Conservation (phyloP, 2,797 vertebrate species). For the Rallus crepitans region DNA sequence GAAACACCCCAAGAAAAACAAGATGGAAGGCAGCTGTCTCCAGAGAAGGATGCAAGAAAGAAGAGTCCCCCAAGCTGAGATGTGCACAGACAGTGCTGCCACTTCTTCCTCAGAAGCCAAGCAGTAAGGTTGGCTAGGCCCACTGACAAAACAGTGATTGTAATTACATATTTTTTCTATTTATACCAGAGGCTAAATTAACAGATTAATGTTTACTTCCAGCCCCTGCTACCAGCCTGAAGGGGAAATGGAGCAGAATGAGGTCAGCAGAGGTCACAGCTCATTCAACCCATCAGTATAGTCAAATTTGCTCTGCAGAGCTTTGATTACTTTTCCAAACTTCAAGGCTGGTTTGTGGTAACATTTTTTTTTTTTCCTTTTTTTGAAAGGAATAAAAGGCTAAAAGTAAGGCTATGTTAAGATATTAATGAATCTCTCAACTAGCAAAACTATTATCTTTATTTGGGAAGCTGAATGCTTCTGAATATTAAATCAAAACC, state of each 20-base stretch:
- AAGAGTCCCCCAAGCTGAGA: not conserved
- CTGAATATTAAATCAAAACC: slow-evolving; percentile 40
- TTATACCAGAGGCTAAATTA: slow-evolving; percentile 40
- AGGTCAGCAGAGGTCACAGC: not conserved
- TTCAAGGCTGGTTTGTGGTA: not conserved
- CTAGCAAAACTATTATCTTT: slow-evolving; percentile 15
- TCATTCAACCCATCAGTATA: slow-evolving; percentile 14
- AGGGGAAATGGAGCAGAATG: slow-evolving; percentile 35
- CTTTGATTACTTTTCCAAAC: slow-evolving; percentile 43
- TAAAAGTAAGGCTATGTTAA: slow-evolving; percentile 6
- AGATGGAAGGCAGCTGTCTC: not conserved
- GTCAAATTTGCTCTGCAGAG: slow-evolving; percentile 35
- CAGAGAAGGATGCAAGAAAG: not conserved
- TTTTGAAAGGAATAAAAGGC: not conserved
- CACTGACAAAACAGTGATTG: not conserved
- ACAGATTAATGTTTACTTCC: slow-evolving; percentile 39
- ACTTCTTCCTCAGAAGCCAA: not conserved
- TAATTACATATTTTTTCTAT: not conserved
- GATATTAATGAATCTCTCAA: slow-evolving; percentile 12
- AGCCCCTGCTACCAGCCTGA: slow-evolving; percentile 13
- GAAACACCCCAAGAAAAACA: not conserved
- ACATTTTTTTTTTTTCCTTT: not conserved
- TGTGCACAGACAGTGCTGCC: not conserved
- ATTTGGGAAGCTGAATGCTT: slow-evolving; percentile 44
- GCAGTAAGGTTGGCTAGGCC: not conserved